Evolutionary conservation across 2,888 invertebrate species (phyloP).

Genomic region (Dyspetes luteomarginatus): DNA sequence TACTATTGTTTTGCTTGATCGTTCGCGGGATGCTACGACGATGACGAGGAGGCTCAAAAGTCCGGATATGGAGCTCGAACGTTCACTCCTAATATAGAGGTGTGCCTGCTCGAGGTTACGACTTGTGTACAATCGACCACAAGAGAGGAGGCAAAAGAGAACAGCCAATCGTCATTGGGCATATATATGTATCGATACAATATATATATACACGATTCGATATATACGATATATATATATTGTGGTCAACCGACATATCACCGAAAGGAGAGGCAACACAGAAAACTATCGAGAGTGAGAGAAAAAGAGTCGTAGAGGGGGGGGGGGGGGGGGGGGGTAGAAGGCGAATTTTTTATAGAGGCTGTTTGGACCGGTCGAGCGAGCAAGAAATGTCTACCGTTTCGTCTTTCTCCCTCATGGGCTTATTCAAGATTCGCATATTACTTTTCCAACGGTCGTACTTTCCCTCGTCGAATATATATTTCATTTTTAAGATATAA

Average conservation of each 20-base stretch:
- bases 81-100: slow-evolving; percentile 66
- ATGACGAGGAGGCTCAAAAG: slow-evolving; percentile 46
- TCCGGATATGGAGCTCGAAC: slow-evolving; percentile 58
- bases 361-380: slow-evolving; percentile 35
- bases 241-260: slow-evolving; percentile 30
- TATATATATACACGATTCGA: neutral
- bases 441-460: neutral
- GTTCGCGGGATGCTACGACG: neutral
- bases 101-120: slow-evolving; percentile 44
- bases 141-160: neutral
- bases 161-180: slow-evolving; percentile 37
- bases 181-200: no score
- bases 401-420: slow-evolving; percentile 1
- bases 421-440: neutral
- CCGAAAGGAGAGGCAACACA: slow-evolving; percentile 6
- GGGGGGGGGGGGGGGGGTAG: no score
- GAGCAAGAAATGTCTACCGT: slow-evolving; percentile 22
- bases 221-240: slow-evolving; percentile 1
- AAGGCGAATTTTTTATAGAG: neutral
- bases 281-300: slow-evolving; percentile 29
- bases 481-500: slow-evolving; percentile 32
- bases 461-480: slow-evolving; percentile 34
- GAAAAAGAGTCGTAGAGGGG: neutral
- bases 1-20: neutral
- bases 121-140: slow-evolving; percentile 42